These are phyloP conservation scores for Callinectes sapidus DNA, from an alignment of 2,888 invertebrate species.

Conservation along the genomic window DNA sequence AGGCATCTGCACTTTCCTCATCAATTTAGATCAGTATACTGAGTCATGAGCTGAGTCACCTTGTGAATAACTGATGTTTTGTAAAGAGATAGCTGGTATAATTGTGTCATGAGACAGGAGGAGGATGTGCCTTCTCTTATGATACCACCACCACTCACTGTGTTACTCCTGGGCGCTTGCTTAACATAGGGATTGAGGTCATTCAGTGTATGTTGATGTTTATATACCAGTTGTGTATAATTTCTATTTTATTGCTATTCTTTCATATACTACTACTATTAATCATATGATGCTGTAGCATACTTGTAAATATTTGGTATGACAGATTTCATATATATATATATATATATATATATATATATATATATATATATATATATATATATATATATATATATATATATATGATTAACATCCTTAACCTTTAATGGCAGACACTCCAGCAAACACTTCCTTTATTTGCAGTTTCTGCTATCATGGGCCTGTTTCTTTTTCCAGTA, in stretches of 20 bases:
- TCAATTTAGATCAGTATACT: neutral
- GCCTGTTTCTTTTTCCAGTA: no score
- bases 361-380: neutral
- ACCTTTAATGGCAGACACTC: neutral
- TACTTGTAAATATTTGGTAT: conserved; percentile 34
- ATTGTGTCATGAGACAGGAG: neutral
- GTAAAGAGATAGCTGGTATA: neutral
- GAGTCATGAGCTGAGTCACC: neutral
- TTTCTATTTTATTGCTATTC: neutral
- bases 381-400: neutral
- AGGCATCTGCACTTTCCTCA: neutral
- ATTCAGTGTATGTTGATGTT: conserved; percentile 11
- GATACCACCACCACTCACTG: neutral
- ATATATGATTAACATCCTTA: neutral
- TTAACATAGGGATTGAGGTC: neutral
- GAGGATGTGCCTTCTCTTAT: neutral
- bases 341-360: neutral
- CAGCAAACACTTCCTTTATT: no score
- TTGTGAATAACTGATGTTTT: neutral
- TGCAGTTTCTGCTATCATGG: no score
- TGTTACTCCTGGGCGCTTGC: neutral
- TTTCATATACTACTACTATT: neutral
- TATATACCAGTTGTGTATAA: conserved; percentile 13
- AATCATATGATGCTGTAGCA: neutral
- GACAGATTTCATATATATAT: neutral